Evolutionary conservation across 2,113 vertebrate species (phyloP).

Genomic region (Stercorarius parasiticus): DNA sequence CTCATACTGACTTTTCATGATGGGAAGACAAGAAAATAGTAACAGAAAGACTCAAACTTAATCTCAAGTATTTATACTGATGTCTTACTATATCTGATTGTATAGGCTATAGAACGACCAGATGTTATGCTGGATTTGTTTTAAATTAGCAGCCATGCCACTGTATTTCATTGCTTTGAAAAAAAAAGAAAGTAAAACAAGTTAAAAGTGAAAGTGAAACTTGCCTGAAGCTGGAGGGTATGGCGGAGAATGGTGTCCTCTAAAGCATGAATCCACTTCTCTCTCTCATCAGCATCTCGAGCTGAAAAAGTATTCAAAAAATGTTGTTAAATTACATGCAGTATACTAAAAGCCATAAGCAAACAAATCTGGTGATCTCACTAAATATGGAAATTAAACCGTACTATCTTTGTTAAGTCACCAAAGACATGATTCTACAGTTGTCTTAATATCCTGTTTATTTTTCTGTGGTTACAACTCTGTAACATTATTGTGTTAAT

Average conservation of each 20-base stretch:
- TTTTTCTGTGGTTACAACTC: not conserved
- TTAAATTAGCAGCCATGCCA: not conserved
- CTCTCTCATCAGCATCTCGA: conserved; percentile 96
- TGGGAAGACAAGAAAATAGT: not conserved
- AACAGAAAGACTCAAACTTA: not conserved
- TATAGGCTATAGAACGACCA: not conserved
- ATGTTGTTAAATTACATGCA: not conserved
- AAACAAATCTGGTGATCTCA: not conserved
- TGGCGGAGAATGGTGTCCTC: conserved; percentile 98
- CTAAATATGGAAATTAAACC: not conserved
- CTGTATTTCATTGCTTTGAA: not conserved
- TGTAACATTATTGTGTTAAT: not conserved
- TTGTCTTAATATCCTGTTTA: not conserved
- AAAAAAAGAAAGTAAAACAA: not conserved
- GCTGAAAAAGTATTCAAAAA: conserved; percentile 76
- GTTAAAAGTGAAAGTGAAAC: conserved; percentile 14
- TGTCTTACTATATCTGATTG: not conserved
- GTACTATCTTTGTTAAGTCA: not conserved
- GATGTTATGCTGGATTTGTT: not conserved
- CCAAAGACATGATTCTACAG: not conserved
- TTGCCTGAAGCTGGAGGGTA: conserved; percentile 92
- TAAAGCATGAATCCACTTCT: conserved; percentile 99
- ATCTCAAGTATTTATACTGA: not conserved
- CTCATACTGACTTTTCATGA: not conserved
- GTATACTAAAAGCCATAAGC: not conserved